Evolutionary conservation across 53 echinoderm and acorn worm genomes (phyloP), one percentile per base, ranked within the genome.

Genomic region (Echinometra lucunter): DNA sequence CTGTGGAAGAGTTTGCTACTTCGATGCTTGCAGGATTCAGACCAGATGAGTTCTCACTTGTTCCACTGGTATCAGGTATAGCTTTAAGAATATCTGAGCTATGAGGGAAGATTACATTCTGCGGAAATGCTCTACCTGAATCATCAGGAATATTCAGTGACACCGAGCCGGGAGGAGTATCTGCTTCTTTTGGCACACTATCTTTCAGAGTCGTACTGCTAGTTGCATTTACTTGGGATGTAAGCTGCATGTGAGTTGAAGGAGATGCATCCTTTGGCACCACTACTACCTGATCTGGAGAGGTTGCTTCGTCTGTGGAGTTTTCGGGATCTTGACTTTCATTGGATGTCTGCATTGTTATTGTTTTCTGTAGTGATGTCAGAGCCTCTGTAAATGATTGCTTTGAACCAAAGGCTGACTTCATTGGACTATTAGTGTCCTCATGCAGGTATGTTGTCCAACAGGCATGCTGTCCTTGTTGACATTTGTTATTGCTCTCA

Each of bases 361-460:
- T 38, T 12, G 89, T 60, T 15, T n/a, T 58, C 60, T 89, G 58
- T 23, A 89, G 42, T 60, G 60, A 89, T 37, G 89, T n/a, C 9
- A 89, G 58, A 58, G 89, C 60, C 38, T 89, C 89, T 38, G 37
- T 58, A 32, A 89, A 89, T 37, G 89, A 89, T n/a, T 89, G 89
- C 49, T 60, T 89, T 58, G 89, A 89, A 37, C 89, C 89, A 58
- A 89, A 89, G 10, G 89, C 89, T 37, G 89, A 89, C 40, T 58
- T 89, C 58, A 89, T 16, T 8, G 60, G 89, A 58, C 89, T 89
- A 37, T 89, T 89, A 38, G 88, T 89, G 57, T 89, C 58, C 38
- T 89, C 89, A 21, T 89, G 58, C 8, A 89, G 23, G 37, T 89
- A 89, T 35, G 89, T 89, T 58, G 58, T 89, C 89, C 89, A 89